Evolutionary conservation across 2,797 vertebrate genomes (phyloP), one percentile per base, ranked within the genome.

Genomic region (Sebastiscus tertius): DNA sequence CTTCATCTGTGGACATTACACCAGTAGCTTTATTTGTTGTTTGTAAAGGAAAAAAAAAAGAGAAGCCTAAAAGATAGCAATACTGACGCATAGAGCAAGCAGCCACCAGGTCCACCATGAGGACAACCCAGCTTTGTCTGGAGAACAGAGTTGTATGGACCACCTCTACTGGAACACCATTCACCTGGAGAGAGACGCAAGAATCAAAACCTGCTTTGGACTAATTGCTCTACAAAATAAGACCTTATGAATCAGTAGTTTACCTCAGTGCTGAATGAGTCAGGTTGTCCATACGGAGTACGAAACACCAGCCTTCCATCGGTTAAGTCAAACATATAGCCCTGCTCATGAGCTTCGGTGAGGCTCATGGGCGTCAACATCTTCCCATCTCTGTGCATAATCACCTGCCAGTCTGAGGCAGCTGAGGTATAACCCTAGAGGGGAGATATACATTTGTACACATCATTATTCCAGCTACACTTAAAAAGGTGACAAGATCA

Each of bases 101-200:
- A 58, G 94, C 92, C 1, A 95, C 93, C 0, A 96, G 88, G 77
- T 97, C 96, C 1, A 97, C 92, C 77, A 96, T 81, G 59, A 97
- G 63, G 29, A 96, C 88, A 55, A 95, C 75, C 96, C 95, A 96
- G 75, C 88, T 90, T 85, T 94, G 94, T 75, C 91, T 95, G 74
- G 95, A 96, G 90, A 96, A 94, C 29, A 96, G 52, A 0, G 85
- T 93, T 6, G 93, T 90, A 16, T 88, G 85, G 55, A 95, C 69
- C 34, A 88, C 81, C 77, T 96, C 93, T 10, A 95, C 85, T 4
- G 83, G 72, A 60, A 94, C 70, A 1, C 77, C 86, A 61, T 70
- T 87, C 24, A 93, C 69, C 96, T 96, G 73, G 42, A 46, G 6
- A 46, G 6, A 46, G 2, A 18, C 42, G 8, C 36, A 46, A 46